Evolutionary conservation across 1,140 invertebrate genomes (phyloP), one percentile per base, ranked within the genome.

Genomic region (Anastrepha obliqua): DNA sequence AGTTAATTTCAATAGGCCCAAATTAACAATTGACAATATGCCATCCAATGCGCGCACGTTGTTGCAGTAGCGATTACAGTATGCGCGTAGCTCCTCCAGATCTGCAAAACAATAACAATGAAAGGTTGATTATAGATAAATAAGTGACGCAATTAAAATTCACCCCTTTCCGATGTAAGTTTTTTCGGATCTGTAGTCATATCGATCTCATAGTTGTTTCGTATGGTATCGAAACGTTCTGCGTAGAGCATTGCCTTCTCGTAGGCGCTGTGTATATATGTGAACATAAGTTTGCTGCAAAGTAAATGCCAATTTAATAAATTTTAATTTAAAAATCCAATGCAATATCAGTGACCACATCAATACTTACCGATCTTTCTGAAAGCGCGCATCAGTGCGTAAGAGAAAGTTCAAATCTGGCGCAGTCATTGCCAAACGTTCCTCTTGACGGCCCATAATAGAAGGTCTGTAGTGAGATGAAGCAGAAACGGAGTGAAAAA

Each of bases 131-230:
- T 29, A 86, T 64, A 64, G 47, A 86, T 15, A 47, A 44, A 65
- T 17, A 65, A 85, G 29, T 42, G 65, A 4, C 2, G 51, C 5
- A 29, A 29, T 11, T 55, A 58, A 58, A 39, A 42, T 51, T 1
- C 87, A 93, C 92, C 92, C 86, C 93, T 91, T 89, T 95, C 94
- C 74, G 89, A 92, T 92, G 91, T 95, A 85, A 94, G 94, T 90
- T 92, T 94, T 90, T 93, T 91, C 4, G 95, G 92, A 90, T 96
- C 95, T 64, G 95, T 95, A 39, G 94, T 94, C 85, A 95, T 93
- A 91, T 97, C 97, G 88, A 97, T 96, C 67, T 94, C 94, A 90
- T 95, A 97, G 92, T 96, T 97, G 42, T 94, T 89, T 78, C 95
- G 93, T 88, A 97, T 96, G 0, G 90, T 87, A 42, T 96, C 92